Evolutionary conservation across 1,140 invertebrate genomes (phyloP).

Genomic region (Branchinecta lynchi): DNA sequence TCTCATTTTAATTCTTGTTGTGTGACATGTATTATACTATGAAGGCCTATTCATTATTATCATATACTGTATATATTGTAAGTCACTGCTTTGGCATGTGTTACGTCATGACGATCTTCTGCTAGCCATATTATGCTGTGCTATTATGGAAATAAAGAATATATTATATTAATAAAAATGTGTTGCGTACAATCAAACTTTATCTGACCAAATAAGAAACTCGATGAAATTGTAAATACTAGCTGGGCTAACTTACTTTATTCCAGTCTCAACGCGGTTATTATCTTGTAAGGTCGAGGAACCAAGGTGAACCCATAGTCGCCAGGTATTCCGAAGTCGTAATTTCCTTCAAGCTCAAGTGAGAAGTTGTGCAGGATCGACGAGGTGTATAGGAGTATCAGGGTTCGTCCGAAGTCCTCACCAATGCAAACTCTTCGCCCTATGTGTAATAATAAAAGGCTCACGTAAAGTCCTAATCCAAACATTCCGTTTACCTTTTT

Average conservation of each 20-base stretch:
- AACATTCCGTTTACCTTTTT: no score
- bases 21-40: no score
- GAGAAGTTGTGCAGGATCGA: conserved; percentile 46
- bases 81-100: no score
- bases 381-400: conserved; percentile 47
- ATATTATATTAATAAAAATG: no score
- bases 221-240: not conserved
- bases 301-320: conserved; percentile 50
- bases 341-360: conserved; percentile 29
- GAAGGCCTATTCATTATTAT: no score
- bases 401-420: conserved; percentile 61
- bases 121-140: no score
- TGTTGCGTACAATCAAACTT: no score
- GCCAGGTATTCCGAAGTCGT: conserved; percentile 19
- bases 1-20: no score
- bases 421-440: conserved; percentile 72
- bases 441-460: conserved; percentile 31
- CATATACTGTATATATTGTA: no score
- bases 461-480: no score
- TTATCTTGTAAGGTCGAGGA: conserved; percentile 40
- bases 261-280: not conserved
- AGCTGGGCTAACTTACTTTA: not conserved
- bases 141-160: no score
- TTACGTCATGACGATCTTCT: no score
- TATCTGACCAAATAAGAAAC: not conserved